Base-by-base conservation (phyloP, 2,797 vertebrate species). In the Urosaurus nigricauda region DNA sequence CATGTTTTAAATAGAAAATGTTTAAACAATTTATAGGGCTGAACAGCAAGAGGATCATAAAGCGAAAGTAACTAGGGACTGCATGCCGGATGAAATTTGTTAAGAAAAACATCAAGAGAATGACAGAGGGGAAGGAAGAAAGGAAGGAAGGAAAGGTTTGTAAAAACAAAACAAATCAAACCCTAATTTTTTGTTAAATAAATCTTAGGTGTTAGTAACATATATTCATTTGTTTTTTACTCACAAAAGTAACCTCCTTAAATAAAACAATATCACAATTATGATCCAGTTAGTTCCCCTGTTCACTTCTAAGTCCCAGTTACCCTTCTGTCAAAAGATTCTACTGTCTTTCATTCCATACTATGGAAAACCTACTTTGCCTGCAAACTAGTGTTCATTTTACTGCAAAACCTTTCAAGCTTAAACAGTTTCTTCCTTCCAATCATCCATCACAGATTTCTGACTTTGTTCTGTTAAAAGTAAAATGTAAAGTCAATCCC, bases 151-250 rank as follows among this genome's bases (percentile, higher is more conserved):
- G 35, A 13, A 29, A 37, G n/a, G 47, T 4, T 56, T 79, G 14
- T 6, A 60, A 60, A 56, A 56, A 56, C 26, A 51, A 14, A 40
- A n/a, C 26, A 74, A 71, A 37, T 40, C 7, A 79, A 37, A 40
- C 7, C 77, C 16, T 7, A 2, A n/a, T 47, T 14, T 77, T 68
- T 91, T 58, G 51, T 75, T 87, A 71, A 81, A 81, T 73, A 80
- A 4, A 43, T 87, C 80, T 91, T 63, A 92, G 83, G 26, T 86
- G 75, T 56, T 68, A 68, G 90, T 56, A 91, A 26, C 17, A 70
- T 3, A 1, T 35, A 16, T 70, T 19, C 12, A n/a, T 53, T 11
- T 14, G 29, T 68, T 29, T 32, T 68, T 68, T 32, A 32, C 32
- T 78, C 29, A 63, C 37, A 78, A 13, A 32, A 77, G n/a, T 73